phyloP scores from a whole-genome alignment of 2,113 vertebrate genomes.

The Archilochus colubris region DNA sequence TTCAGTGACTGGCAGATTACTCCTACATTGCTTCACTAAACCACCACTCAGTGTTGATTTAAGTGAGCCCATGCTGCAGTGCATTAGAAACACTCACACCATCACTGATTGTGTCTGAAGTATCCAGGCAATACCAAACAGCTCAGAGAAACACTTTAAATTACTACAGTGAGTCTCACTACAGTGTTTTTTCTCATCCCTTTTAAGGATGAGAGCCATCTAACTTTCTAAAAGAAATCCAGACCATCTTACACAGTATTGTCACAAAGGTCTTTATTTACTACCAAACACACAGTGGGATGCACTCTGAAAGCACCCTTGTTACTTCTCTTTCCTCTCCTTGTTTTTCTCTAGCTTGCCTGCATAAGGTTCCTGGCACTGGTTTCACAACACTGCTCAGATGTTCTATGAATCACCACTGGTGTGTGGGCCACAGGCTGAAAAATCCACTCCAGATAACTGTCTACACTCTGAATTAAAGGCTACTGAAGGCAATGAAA shows the following conservation, averaged over 20 bases:
- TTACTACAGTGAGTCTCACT: neutral
- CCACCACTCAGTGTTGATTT: neutral
- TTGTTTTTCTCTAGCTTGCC: neutral
- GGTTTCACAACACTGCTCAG: slow-evolving; percentile 33
- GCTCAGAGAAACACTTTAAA: neutral
- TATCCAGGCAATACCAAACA: neutral
- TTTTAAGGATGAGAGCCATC: neutral
- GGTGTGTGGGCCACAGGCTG: slow-evolving; percentile 17
- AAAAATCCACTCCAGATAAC: neutral
- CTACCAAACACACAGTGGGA: neutral
- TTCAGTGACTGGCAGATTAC: neutral
- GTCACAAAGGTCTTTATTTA: neutral
- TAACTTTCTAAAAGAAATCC: neutral
- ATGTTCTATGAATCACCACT: slow-evolving; percentile 51
- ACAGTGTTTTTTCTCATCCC: neutral
- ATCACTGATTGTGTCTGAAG: neutral
- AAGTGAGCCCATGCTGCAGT: neutral
- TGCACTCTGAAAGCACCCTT: slow-evolving; percentile 9
- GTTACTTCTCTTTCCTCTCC: neutral
- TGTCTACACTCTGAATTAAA: neutral
- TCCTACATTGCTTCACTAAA: neutral
- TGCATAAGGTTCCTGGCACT: slow-evolving; percentile 33
- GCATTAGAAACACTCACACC: neutral
- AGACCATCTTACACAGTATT: neutral
- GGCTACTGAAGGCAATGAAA: neutral